Percentiles rank a stretch among this genome's conserved stretches.
Evolutionary conservation across 1,140 invertebrate genomes (phyloP).

Genomic region (Caenorhabditis brenneri): DNA sequence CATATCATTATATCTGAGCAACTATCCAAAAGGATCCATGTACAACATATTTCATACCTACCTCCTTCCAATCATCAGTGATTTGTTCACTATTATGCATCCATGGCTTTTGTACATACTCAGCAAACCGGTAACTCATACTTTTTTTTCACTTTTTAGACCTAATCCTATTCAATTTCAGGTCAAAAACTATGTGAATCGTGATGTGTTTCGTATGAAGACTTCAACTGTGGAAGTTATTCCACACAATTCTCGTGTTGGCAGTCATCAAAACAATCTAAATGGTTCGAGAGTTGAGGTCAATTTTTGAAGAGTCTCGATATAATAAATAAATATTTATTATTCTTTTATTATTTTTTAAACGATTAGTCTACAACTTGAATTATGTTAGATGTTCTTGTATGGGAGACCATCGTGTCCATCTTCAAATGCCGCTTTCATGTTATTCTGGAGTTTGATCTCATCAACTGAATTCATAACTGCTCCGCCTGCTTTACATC

Average conservation of each 20-base stretch:
- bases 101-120: background rate
- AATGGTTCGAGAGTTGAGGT: background rate
- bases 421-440: conserved; percentile 11
- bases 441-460: conserved; percentile 8
- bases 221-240: background rate
- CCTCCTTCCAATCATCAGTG: background rate
- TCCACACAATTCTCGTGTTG: background rate
- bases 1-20: background rate
- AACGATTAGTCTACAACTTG: background rate
- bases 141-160: no score
- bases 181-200: background rate
- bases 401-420: conserved; percentile 1
- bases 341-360: background rate
- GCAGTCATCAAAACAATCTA: background rate
- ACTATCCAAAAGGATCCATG: background rate
- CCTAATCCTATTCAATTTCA: no score
- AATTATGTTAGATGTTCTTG: conserved; percentile 6
- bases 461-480: conserved; percentile 24
- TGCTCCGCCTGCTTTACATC: conserved; percentile 17
- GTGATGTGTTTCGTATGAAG: background rate
- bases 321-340: background rate
- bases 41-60: background rate
- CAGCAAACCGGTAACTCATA: background rate
- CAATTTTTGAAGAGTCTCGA: background rate
- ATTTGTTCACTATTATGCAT: background rate